phyloP scores from a whole-genome alignment of 2,888 invertebrate genomes.

The Cosmia trapezina region DNA sequence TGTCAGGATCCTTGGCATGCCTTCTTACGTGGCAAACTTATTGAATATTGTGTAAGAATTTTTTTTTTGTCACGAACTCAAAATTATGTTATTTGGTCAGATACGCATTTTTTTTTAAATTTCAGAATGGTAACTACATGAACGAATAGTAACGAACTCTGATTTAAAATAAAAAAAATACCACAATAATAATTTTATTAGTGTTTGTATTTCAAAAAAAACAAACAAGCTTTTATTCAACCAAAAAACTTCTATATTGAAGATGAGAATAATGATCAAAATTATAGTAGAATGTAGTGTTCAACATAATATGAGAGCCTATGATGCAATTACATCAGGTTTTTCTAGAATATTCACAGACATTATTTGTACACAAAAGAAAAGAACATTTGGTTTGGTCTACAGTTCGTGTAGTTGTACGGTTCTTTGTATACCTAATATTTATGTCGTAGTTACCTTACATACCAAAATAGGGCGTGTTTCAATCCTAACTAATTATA shows the following conservation, averaged over 20 bases:
- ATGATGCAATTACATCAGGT: slow-evolving; percentile 14
- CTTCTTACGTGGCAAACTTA: slow-evolving; percentile 20
- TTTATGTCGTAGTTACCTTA: slow-evolving; percentile 1
- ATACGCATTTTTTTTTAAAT: slow-evolving; percentile 4
- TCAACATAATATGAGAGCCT: neutral
- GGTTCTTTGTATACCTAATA: slow-evolving; percentile 1
- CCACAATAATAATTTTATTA: neutral
- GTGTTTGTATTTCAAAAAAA: slow-evolving; percentile 9
- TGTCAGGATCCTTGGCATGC: slow-evolving; percentile 38
- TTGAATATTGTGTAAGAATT: slow-evolving; percentile 34
- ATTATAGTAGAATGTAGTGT: neutral
- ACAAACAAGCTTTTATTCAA: neutral
- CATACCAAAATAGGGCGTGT: neutral
- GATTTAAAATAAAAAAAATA: neutral
- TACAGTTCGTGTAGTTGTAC: slow-evolving; percentile 9
- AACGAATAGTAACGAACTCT: slow-evolving; percentile 9
- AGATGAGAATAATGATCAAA: neutral
- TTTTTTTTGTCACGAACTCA: slow-evolving; percentile 26
- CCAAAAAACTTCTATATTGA: neutral
- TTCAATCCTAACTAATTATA: neutral
- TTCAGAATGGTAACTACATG: neutral
- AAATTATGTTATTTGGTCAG: slow-evolving; percentile 25
- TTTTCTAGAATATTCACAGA: slow-evolving; percentile 12
- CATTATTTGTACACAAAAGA: slow-evolving; percentile 16
- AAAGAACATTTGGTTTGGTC: slow-evolving; percentile 2